These are phyloP conservation scores for Rattus norvegicus DNA, from an alignment of 2,113 vertebrate species.

Conservation along the genomic window DNA sequence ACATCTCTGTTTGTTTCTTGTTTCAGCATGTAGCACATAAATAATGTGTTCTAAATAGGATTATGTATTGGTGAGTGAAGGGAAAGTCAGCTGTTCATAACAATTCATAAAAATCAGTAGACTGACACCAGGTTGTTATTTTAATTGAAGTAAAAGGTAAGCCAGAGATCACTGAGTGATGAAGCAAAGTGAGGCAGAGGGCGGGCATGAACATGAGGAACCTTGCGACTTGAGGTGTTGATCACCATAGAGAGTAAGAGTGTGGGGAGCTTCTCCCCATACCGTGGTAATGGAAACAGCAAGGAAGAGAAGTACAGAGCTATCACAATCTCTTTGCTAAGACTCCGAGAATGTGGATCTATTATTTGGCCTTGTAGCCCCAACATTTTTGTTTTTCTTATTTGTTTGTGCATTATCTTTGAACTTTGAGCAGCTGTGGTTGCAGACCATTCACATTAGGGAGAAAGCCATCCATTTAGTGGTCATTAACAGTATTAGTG, in stretches of 20 bases:
- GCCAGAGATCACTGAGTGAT: too few species aligned
- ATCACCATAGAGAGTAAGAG: not conserved
- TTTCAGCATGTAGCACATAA: too few species aligned
- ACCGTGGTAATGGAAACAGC: not conserved
- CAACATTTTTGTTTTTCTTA: not conserved
- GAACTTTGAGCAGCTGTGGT: not conserved
- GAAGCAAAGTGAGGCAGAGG: not conserved
- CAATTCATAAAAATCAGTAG: accelerated
- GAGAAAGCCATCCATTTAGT: not conserved
- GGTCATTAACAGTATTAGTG: too few species aligned
- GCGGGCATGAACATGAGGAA: too few species aligned
- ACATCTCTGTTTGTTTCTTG: too few species aligned
- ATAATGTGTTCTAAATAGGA: too few species aligned
- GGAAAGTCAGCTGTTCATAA: accelerated
- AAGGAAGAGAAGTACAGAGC: too few species aligned
- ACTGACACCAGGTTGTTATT: not conserved
- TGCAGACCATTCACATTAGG: not conserved
- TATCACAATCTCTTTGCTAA: too few species aligned
- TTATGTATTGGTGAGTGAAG: not conserved
- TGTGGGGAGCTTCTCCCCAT: not conserved
- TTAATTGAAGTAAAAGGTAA: not conserved
- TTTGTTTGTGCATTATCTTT: not conserved
- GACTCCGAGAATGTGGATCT: too few species aligned
- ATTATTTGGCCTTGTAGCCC: too few species aligned
- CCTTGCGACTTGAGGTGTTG: not conserved